Conservation (phyloP, 1,140 invertebrate species). For the Drosophila auraria region DNA sequence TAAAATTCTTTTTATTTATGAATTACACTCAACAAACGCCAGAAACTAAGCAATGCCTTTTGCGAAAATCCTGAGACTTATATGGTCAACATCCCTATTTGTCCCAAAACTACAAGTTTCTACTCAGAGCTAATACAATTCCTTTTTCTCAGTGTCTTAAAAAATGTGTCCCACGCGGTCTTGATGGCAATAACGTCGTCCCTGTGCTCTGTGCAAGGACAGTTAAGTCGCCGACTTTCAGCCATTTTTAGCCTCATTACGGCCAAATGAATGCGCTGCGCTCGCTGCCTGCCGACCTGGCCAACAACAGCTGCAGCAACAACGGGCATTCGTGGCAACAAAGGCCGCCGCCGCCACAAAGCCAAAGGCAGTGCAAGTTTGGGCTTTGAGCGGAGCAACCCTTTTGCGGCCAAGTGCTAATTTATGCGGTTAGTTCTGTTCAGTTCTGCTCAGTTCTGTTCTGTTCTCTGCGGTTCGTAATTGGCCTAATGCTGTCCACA, state of each 20-base stretch:
- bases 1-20: too few species aligned
- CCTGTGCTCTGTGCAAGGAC: slow-evolving; percentile 1
- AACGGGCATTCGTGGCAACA: slow-evolving; percentile 22
- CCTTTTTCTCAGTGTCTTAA: not conserved
- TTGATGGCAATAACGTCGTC: slow-evolving; percentile 5
- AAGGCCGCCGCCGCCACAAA: slow-evolving; percentile 56
- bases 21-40: too few species aligned
- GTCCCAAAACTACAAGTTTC: too few species aligned
- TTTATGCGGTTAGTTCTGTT: slow-evolving; percentile 62
- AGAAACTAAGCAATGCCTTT: too few species aligned
- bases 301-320: not conserved
- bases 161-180: not conserved
- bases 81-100: too few species aligned
- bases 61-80: too few species aligned
- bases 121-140: too few species aligned
- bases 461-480: slow-evolving; percentile 17
- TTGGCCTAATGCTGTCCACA: slow-evolving; percentile 33
- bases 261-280: slow-evolving; percentile 17
- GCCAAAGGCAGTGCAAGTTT: slow-evolving; percentile 68
- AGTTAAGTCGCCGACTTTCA: slow-evolving; percentile 3
- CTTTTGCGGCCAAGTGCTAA: slow-evolving; percentile 64
- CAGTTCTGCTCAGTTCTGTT: slow-evolving; percentile 21
- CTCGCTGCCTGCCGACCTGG: slow-evolving; percentile 13
- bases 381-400: slow-evolving; percentile 30
- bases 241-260: slow-evolving; percentile 25